phyloP scores from a whole-genome alignment of 2,888 invertebrate genomes.

The Macrosoma leucophasiata region DNA sequence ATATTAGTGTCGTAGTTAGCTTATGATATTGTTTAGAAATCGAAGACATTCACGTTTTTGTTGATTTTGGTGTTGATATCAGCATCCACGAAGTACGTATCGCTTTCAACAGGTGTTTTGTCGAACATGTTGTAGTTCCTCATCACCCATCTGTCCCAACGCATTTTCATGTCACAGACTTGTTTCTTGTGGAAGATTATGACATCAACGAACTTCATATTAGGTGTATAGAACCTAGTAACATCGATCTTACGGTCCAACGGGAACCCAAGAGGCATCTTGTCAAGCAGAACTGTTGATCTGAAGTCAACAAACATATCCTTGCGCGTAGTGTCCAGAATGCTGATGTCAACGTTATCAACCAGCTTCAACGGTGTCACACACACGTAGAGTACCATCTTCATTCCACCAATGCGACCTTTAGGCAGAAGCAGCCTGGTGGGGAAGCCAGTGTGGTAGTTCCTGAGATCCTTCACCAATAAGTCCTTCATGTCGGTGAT shows the following conservation, averaged over 20 bases:
- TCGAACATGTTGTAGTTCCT: constrained; percentile 45
- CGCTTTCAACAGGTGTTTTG: constrained; percentile 37
- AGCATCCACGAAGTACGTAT: constrained; percentile 41
- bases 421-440: constrained; percentile 81
- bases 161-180: constrained; percentile 54
- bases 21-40: constrained; percentile 17
- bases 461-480: constrained; percentile 47
- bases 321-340: constrained; percentile 61
- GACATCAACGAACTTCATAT: constrained; percentile 80
- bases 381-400: constrained; percentile 78
- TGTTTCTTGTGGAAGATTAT: constrained; percentile 78
- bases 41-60: constrained; percentile 16
- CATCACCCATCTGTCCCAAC: constrained; percentile 52
- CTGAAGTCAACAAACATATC: constrained; percentile 54
- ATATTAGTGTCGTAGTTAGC: too few relatives aligned
- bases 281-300: constrained; percentile 69
- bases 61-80: constrained; percentile 32
- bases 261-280: constrained; percentile 81
- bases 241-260: constrained; percentile 80
- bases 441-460: constrained; percentile 80
- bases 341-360: constrained; percentile 45
- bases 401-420: constrained; percentile 79
- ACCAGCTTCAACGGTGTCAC: constrained; percentile 70
- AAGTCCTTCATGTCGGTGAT: constrained; percentile 56
- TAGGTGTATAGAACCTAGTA: constrained; percentile 77